These are phyloP conservation scores for Diabrotica virgifera DNA, from an alignment of 1,140 invertebrate genomes.

Conservation along the genomic window DNA sequence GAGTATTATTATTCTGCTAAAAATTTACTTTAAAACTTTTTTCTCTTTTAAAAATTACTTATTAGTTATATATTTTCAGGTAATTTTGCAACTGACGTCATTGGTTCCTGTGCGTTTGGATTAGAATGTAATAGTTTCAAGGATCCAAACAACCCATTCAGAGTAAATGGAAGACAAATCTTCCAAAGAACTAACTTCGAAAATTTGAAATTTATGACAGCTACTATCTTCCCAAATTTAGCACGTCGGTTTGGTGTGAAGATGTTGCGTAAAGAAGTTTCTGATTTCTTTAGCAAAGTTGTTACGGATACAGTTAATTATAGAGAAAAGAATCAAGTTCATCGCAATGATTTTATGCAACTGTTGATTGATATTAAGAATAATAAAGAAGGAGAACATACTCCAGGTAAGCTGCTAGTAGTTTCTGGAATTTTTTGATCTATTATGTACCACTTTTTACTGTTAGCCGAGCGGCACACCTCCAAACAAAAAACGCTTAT, in stretches of 20 bases:
- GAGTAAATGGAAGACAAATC: conserved; percentile 47
- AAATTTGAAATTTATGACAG: not conserved
- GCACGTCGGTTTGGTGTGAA: conserved; percentile 5
- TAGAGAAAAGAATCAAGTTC: conserved; percentile 47
- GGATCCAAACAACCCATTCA: conserved; percentile 48
- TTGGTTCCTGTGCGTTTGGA: conserved; percentile 59
- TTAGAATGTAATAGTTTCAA: conserved; percentile 54
- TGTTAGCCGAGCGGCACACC: too few species aligned
- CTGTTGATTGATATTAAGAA: conserved; percentile 44
- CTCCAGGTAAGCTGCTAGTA: not conserved
- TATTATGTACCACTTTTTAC: too few species aligned
- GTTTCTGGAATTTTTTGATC: too few species aligned
- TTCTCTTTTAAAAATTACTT: too few species aligned
- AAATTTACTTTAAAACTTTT: too few species aligned
- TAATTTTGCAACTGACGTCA: conserved; percentile 57
- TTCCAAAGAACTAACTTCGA: conserved; percentile 7
- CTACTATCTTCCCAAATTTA: conserved; percentile 7
- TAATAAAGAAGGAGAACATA: not conserved
- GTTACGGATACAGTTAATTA: conserved; percentile 50
- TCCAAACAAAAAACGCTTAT: too few species aligned
- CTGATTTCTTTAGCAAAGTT: conserved; percentile 49
- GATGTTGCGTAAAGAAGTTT: not conserved
- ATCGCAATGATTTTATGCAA: conserved; percentile 54
- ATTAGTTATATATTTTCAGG: conserved; percentile 33
- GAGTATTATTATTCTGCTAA: too few species aligned